Conservation (phyloP, 2,888 invertebrate genomes). For the Metopia argyrocephala region DNA sequence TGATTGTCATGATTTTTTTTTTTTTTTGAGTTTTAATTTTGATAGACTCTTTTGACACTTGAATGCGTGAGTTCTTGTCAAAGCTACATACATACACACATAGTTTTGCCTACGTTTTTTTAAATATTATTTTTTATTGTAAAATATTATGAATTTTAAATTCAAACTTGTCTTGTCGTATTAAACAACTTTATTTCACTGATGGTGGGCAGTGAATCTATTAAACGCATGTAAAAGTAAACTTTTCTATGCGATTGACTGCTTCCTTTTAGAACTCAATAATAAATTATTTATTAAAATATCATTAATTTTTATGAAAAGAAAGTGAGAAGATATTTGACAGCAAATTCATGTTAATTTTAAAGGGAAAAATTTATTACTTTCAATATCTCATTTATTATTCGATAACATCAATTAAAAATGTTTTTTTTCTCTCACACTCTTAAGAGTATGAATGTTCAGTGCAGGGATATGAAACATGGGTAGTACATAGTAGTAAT, state of each 20-base stretch:
- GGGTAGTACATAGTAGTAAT: too few relatives aligned
- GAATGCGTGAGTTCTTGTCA: slow-evolving; percentile 22
- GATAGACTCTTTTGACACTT: slow-evolving; percentile 24
- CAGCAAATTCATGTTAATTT: not conserved
- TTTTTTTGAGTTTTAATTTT: not conserved
- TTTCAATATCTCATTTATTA: too few relatives aligned
- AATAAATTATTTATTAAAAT: slow-evolving; percentile 56
- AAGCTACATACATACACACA: too few relatives aligned
- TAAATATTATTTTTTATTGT: slow-evolving; percentile 3
- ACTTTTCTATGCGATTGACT: slow-evolving; percentile 44
- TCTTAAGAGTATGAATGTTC: too few relatives aligned
- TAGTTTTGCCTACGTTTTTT: slow-evolving; percentile 25
- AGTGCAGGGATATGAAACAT: too few relatives aligned
- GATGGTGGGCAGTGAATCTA: not conserved
- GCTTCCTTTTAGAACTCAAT: not conserved
- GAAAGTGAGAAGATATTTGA: not conserved
- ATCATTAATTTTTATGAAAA: slow-evolving; percentile 49
- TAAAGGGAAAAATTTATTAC: too few relatives aligned
- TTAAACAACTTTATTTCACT: slow-evolving; percentile 34
- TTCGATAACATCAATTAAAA: too few relatives aligned
- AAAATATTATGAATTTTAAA: slow-evolving; percentile 11
- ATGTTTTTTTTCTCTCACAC: too few relatives aligned
- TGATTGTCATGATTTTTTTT: not conserved
- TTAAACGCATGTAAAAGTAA: not conserved
- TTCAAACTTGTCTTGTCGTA: slow-evolving; percentile 32